Conservation (phyloP, 1,140 invertebrate genomes). For the Lasioglossum albipes region DNA sequence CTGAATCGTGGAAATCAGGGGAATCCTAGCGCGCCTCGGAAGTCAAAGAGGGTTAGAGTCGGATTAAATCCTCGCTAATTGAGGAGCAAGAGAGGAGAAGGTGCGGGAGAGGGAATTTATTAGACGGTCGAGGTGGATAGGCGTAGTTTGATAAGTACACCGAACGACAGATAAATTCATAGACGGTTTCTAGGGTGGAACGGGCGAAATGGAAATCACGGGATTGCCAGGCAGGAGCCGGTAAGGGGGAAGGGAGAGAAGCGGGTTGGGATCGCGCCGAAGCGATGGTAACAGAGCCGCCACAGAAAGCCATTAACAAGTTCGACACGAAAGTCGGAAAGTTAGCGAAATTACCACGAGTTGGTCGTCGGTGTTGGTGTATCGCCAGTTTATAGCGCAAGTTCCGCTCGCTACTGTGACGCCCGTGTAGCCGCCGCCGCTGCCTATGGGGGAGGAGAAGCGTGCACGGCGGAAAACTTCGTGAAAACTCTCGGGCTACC, state of each 20-base stretch:
- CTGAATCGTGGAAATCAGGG: no score
- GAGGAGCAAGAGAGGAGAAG: background rate
- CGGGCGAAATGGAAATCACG: slow-evolving; percentile 11
- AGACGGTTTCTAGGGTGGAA: slow-evolving; percentile 1
- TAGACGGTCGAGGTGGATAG: background rate
- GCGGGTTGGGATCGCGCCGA: background rate
- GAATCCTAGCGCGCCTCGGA: no score
- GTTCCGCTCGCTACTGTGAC: slow-evolving; percentile 40
- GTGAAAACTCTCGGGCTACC: slow-evolving; percentile 40
- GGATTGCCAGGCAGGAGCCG: background rate
- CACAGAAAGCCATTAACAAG: slow-evolving; percentile 62
- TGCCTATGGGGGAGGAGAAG: background rate
- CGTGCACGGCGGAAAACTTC: slow-evolving; percentile 46
- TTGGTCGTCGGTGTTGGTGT: slow-evolving; percentile 51
- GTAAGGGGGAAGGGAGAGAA: no score
- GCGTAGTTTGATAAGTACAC: background rate
- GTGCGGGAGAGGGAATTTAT: slow-evolving; percentile 24
- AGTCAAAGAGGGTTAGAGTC: background rate
- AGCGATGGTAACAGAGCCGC: slow-evolving; percentile 52
- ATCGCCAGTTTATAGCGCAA: slow-evolving; percentile 56
- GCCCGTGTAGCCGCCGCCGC: background rate
- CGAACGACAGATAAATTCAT: slow-evolving; percentile 2
- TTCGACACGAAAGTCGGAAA: slow-evolving; percentile 61
- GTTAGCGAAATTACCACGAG: slow-evolving; percentile 58
- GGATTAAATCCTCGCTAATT: background rate